A percentile compares a stretch with the other conserved stretches of the same genome.
phyloP scores from a whole-genome alignment of 2,797 vertebrate genomes.

The Gouania willdenowi region DNA sequence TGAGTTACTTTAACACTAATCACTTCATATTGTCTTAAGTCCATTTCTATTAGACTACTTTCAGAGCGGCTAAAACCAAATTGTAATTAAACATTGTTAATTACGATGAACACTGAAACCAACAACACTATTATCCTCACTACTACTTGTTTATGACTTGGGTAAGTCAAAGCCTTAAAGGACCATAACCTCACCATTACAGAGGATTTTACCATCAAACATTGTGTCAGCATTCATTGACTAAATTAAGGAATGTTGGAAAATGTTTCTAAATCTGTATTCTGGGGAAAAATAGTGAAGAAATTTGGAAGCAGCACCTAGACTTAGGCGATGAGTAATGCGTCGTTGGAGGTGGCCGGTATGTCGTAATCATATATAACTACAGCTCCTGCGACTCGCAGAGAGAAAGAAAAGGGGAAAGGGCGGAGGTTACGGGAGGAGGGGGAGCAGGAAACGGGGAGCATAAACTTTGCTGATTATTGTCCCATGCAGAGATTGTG shows the following conservation, averaged over 20 bases:
- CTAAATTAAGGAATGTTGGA: background rate
- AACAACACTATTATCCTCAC: too few species aligned
- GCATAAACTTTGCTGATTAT: conserved; percentile 39
- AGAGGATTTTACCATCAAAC: background rate
- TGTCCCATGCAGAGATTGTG: conserved; percentile 50
- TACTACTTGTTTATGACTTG: too few species aligned
- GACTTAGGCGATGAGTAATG: conserved; percentile 75
- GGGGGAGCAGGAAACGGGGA: conserved; percentile 18
- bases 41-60: too few species aligned
- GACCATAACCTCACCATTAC: background rate
- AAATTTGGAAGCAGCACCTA: conserved; percentile 11
- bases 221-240: too few species aligned
- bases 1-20: too few species aligned
- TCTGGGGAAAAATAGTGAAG: conserved; percentile 39
- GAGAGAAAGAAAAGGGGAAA: conserved; percentile 21
- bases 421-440: conserved; percentile 16
- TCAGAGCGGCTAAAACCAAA: too few species aligned
- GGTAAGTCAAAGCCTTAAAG: too few species aligned
- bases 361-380: conserved; percentile 72
- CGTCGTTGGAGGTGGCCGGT: conserved; percentile 71
- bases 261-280: conserved; percentile 15
- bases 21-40: too few species aligned
- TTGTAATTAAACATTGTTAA: too few species aligned
- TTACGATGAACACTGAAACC: too few species aligned
- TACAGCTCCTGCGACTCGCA: conserved; percentile 58